phyloP scores from a whole-genome alignment of 2,888 invertebrate genomes.

The Lasioglossum pauxillum region DNA sequence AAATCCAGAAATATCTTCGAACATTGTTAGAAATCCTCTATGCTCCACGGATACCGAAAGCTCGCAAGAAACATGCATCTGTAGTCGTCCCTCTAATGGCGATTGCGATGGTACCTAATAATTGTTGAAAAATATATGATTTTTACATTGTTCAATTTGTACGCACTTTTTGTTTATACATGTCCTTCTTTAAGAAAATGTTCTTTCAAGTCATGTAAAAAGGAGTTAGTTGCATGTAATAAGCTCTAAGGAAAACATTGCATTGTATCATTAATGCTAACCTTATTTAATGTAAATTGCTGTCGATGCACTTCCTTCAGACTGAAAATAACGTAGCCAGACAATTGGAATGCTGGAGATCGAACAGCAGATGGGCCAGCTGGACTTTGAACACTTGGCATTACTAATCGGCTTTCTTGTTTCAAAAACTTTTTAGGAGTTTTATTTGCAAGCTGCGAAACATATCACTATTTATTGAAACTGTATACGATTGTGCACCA shows the following conservation, averaged over 20 bases:
- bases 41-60: constrained; percentile 90
- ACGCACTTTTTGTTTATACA: neutral
- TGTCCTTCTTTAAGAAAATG: neutral
- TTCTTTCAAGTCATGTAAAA: neutral
- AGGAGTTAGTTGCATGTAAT: too few relatives aligned
- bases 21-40: constrained; percentile 97
- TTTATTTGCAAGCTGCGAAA: constrained; percentile 74
- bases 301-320: constrained; percentile 92
- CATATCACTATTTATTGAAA: constrained; percentile 32
- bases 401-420: constrained; percentile 88
- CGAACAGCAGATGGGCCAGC: constrained; percentile 94
- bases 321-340: constrained; percentile 95
- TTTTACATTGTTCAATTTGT: neutral
- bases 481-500: neutral
- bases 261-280: constrained; percentile 73
- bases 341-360: constrained; percentile 92
- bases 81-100: constrained; percentile 93
- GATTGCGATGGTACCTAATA: constrained; percentile 91
- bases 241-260: too few relatives aligned
- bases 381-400: constrained; percentile 91
- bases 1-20: constrained; percentile 97
- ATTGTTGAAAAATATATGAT: constrained; percentile 21
- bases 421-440: constrained; percentile 88
- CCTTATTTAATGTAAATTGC: constrained; percentile 93
- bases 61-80: constrained; percentile 91